Conservation (phyloP, 2,113 vertebrate genomes). For the Aviceda subcristata region DNA sequence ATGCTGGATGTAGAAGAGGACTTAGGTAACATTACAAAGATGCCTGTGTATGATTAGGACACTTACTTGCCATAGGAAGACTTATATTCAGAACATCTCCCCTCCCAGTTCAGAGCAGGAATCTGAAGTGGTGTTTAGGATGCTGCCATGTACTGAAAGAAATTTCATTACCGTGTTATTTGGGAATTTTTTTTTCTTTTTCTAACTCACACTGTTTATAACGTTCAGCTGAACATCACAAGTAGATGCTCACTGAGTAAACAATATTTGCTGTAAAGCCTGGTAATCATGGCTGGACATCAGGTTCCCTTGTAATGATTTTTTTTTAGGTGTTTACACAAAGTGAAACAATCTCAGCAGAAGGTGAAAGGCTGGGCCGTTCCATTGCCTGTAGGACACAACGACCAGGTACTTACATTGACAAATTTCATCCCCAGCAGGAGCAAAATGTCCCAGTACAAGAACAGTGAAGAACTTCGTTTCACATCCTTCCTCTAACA, state of each 20-base stretch:
- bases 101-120: not conserved
- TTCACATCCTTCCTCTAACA: not conserved
- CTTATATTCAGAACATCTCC: not conserved
- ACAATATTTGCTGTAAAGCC: not conserved
- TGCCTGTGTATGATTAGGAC: not conserved
- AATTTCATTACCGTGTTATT: not conserved
- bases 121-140: not conserved
- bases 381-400: not conserved
- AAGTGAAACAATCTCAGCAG: not conserved
- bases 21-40: not conserved
- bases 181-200: not conserved
- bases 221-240: not conserved
- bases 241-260: not conserved
- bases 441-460: not conserved
- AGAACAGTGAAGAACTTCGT: not conserved
- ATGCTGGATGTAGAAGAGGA: not conserved
- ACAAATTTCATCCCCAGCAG: not conserved
- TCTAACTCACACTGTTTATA: not conserved
- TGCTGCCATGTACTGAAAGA: not conserved
- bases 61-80: not conserved
- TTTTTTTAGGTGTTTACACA: not conserved
- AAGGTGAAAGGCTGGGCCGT: not conserved
- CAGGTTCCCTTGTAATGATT: not conserved
- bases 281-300: not conserved
- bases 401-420: not conserved